phyloP scores from a whole-genome alignment of 1,140 invertebrate species.

The Micrasema longulum region DNA sequence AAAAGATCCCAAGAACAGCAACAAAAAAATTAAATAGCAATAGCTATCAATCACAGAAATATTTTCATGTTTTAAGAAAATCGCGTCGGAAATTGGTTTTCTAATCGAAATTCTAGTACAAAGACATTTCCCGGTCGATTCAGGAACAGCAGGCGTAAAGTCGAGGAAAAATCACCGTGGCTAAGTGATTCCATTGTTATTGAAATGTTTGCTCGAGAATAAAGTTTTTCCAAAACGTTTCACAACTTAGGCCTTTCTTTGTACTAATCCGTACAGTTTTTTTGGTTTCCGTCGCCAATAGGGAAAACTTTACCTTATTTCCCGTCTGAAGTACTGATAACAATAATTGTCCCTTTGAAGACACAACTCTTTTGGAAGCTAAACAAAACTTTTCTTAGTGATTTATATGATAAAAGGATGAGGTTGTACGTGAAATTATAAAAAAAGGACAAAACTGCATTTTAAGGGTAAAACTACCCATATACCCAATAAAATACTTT shows the following conservation, averaged over 20 bases:
- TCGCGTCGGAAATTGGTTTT: no score
- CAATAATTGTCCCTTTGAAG: slow-evolving; percentile 20
- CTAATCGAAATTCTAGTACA: no score
- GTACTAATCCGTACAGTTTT: slow-evolving; percentile 2
- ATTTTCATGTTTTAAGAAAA: no score
- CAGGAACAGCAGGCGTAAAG: slow-evolving; percentile 5
- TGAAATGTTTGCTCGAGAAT: slow-evolving; percentile 32
- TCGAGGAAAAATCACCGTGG: slow-evolving; percentile 1
- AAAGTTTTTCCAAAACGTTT: slow-evolving; percentile 10
- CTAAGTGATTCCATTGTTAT: slow-evolving; percentile 35
- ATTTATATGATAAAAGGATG: no score
- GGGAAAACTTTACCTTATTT: slow-evolving; percentile 4
- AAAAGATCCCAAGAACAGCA: no score
- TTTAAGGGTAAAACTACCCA: no score
- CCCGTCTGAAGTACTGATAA: background rate
- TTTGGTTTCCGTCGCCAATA: slow-evolving; percentile 13
- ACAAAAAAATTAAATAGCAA: no score
- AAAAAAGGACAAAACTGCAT: no score
- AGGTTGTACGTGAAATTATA: no score
- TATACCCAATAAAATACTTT: no score
- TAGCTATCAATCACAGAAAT: no score
- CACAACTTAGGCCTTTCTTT: background rate
- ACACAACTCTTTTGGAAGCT: slow-evolving; percentile 11
- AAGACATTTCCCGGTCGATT: no score
- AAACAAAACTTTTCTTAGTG: background rate